Conservation (phyloP, 2,797 vertebrate species). For the Bothrops alternatus region DNA sequence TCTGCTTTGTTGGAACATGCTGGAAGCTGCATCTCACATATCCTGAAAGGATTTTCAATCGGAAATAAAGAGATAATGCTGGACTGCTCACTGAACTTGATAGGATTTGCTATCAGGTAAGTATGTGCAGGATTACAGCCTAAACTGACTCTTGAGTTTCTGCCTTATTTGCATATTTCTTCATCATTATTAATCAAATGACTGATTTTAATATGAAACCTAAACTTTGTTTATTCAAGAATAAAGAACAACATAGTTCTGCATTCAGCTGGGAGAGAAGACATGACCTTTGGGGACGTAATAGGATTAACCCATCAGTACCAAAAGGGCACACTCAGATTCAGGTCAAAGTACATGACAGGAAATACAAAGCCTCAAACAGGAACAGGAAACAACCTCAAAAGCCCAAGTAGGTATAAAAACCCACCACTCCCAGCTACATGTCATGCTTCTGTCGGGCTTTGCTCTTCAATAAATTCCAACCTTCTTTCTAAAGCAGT, state of each 20-base stretch:
- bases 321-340: no score
- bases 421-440: no score
- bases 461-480: no score
- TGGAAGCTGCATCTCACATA: not conserved
- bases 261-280: not conserved
- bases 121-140: not conserved
- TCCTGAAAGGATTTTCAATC: not conserved
- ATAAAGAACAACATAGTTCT: not conserved
- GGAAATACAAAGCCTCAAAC: no score
- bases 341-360: no score
- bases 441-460: no score
- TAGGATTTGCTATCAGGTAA: not conserved
- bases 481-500: no score
- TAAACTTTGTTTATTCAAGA: not conserved
- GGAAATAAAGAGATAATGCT: not conserved
- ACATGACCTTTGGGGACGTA: no score
- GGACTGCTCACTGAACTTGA: not conserved
- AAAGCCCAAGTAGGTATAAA: no score
- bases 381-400: no score
- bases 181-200: not conserved
- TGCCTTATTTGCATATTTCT: not conserved
- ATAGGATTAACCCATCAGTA: no score
- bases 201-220: not conserved
- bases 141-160: not conserved
- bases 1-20: conserved; percentile 5